Conservation (phyloP, 2,113 vertebrate genomes). For the Sander vitreus region DNA sequence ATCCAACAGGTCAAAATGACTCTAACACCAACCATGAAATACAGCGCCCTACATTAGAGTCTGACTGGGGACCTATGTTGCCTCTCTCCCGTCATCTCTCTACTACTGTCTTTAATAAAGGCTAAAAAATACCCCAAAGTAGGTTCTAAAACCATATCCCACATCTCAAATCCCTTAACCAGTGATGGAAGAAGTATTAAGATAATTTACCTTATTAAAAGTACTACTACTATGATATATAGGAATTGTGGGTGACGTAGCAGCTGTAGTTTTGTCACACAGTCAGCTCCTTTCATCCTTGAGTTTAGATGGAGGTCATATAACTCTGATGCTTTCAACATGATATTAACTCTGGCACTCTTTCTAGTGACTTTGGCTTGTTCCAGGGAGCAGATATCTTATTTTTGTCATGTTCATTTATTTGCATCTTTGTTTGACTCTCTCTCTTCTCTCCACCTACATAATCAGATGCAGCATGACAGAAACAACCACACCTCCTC, state of each 20-base stretch:
- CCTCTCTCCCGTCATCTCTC: background rate
- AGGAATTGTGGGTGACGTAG: background rate
- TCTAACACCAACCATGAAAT: background rate
- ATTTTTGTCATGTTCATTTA: background rate
- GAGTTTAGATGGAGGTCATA: conserved; percentile 1
- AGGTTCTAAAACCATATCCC: background rate
- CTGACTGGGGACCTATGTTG: background rate
- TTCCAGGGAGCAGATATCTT: background rate
- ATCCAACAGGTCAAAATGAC: background rate
- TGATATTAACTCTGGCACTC: background rate
- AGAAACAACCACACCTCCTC: conserved; percentile 49
- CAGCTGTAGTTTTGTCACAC: conserved; percentile 29
- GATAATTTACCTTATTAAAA: background rate
- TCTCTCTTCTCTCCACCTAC: conserved; percentile 9
- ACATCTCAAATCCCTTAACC: background rate
- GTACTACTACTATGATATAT: background rate
- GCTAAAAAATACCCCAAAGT: background rate
- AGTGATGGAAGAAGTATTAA: background rate
- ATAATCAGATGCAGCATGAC: conserved; percentile 56
- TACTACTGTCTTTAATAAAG: background rate
- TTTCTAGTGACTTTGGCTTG: background rate
- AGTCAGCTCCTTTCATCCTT: conserved; percentile 26
- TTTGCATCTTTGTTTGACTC: conserved; percentile 17
- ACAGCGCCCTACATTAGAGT: background rate
- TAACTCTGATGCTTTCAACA: background rate